phyloP scores from a whole-genome alignment of 2,797 vertebrate genomes.

The Lophura swinhoii region DNA sequence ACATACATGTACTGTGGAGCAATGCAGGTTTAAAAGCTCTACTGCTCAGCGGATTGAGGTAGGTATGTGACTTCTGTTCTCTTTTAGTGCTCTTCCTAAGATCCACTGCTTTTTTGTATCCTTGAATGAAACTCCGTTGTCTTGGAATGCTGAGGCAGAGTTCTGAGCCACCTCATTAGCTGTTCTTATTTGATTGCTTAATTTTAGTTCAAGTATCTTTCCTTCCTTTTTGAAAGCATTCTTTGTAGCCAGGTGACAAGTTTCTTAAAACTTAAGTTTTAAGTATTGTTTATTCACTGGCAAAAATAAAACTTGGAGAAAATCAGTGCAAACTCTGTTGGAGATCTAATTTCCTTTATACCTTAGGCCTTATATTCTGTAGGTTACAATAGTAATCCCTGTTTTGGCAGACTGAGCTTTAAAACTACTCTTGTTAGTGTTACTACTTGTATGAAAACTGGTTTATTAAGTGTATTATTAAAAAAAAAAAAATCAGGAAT shows the following conservation, averaged over 20 bases:
- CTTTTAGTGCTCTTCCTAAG: not conserved
- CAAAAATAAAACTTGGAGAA: not conserved
- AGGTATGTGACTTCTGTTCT: not conserved
- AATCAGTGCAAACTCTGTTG: not conserved
- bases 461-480: not conserved
- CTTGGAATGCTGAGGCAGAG: not conserved
- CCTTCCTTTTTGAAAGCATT: not conserved
- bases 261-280: not conserved
- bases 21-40: not conserved
- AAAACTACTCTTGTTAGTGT: not conserved
- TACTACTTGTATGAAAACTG: not conserved
- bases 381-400: not conserved
- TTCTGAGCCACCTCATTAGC: not conserved
- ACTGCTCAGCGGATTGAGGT: not conserved
- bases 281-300: not conserved
- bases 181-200: not conserved
- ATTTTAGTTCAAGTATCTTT: not conserved
- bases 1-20: not conserved
- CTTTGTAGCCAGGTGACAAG: not conserved
- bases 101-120: not conserved
- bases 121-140: not conserved
- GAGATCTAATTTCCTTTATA: not conserved
- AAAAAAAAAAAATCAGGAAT: not conserved
- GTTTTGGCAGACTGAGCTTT: not conserved
- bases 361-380: not conserved